A percentile compares a stretch with the other conserved stretches of the same genome.
Conservation (phyloP, 2,888 invertebrate genomes). For the Hermodice carunculata region DNA sequence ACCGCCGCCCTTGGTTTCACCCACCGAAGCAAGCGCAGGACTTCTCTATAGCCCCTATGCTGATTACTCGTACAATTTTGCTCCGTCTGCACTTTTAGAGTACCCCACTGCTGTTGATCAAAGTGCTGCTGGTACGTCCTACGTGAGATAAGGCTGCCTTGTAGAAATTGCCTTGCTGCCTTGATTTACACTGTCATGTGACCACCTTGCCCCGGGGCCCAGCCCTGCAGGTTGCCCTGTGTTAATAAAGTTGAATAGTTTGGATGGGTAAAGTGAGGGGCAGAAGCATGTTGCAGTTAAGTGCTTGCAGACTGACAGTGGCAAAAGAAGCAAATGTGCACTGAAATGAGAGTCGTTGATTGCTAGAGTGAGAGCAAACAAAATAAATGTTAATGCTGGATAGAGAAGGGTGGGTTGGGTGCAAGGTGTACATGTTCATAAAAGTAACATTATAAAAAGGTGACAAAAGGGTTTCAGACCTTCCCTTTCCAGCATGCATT, state of each 20-base stretch:
- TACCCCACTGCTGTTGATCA: constrained; percentile 39
- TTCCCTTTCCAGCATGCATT: too few species aligned
- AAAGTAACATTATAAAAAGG: too few species aligned
- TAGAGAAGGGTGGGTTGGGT: too few species aligned
- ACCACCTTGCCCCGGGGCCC: not conserved
- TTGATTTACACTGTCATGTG: not conserved
- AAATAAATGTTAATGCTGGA: too few species aligned
- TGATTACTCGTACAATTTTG: constrained; percentile 25
- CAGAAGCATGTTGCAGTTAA: too few species aligned
- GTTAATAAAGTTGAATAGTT: not conserved
- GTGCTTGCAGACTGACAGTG: too few species aligned
- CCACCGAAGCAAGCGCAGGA: constrained; percentile 75
- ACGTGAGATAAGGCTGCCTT: constrained; percentile 17
- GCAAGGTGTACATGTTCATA: too few species aligned
- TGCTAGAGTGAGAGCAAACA: too few species aligned
- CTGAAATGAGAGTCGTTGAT: too few species aligned
- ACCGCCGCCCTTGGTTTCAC: constrained; percentile 75
- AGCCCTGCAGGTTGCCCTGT: not conserved
- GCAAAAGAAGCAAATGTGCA: too few species aligned
- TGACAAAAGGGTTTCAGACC: too few species aligned
- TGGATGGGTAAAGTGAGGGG: too few species aligned
- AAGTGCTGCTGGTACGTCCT: constrained; percentile 34
- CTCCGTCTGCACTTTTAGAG: constrained; percentile 29
- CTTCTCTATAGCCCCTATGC: constrained; percentile 38
- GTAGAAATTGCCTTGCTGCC: not conserved